These are phyloP conservation scores for Chamaea fasciata DNA, from an alignment of 2,113 vertebrate genomes.

Conservation along the genomic window DNA sequence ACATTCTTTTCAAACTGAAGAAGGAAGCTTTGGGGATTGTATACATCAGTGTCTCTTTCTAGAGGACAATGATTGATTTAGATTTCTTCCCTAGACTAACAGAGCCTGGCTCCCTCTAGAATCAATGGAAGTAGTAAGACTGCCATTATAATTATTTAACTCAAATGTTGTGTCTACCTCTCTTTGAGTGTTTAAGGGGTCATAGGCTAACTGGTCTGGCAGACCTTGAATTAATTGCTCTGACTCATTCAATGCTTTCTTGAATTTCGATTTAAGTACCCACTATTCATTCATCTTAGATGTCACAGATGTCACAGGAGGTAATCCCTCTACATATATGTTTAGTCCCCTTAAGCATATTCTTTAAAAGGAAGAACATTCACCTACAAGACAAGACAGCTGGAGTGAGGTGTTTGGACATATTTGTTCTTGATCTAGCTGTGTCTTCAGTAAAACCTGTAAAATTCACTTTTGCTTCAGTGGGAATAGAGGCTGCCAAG, in stretches of 20 bases:
- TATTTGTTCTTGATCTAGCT: not conserved
- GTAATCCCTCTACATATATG: slow-evolving; percentile 9
- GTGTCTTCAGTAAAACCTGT: not conserved
- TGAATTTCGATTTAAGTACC: slow-evolving; percentile 43
- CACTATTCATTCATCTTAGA: slow-evolving; percentile 38
- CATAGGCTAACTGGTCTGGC: slow-evolving; percentile 42
- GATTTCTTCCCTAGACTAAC: slow-evolving; percentile 16
- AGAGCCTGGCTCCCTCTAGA: slow-evolving; percentile 18
- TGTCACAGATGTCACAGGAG: slow-evolving; percentile 29
- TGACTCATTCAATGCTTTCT: slow-evolving; percentile 49
- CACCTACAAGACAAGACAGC: slow-evolving; percentile 21
- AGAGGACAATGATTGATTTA: slow-evolving; percentile 29
- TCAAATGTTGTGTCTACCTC: slow-evolving; percentile 28
- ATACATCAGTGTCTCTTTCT: not conserved
- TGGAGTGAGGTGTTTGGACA: not conserved
- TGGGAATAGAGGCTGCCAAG: slow-evolving; percentile 25
- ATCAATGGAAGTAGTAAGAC: slow-evolving; percentile 18
- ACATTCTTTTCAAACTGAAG: not conserved
- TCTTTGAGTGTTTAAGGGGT: slow-evolving; percentile 36
- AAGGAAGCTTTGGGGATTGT: not conserved
- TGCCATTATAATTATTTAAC: slow-evolving; percentile 37
- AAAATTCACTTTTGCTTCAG: slow-evolving; percentile 28
- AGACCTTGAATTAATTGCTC: slow-evolving; percentile 54
- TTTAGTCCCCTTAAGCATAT: not conserved
- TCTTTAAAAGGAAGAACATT: slow-evolving; percentile 13